Evolutionary conservation across 2,888 invertebrate species (phyloP), one percentile per base, ranked within the genome.

Genomic region (Stenolophus ochropezus): DNA sequence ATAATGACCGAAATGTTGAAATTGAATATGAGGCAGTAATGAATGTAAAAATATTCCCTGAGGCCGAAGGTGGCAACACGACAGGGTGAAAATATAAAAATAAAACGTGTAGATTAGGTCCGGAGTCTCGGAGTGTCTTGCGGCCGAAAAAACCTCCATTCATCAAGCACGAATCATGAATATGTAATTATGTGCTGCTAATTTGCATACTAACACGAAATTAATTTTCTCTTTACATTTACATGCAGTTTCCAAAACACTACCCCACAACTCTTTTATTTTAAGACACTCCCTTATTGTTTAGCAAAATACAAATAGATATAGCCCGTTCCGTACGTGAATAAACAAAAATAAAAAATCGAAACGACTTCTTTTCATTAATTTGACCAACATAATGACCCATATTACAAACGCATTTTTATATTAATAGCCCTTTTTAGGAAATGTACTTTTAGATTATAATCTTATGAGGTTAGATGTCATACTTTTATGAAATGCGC

Each of bases 161-260:
- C 65, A 69, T 69, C 65, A 69, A 33, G 16, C 65, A 11, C 4
- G 65, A 69, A 69, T 33, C 27, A 69, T 69, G 65, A 69, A 69
- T 69, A 69, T 18, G 65, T 69, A 69, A 69, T 69, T 69, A 69
- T 33, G 33, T 69, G 65, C 65, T 21, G 33, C 65, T 69, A 33
- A 69, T 69, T 69, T 69, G 33, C 65, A 65, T 65, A 25, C 61
- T 65, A 69, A 69, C 65, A 69, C 65, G 33, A 69, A 69, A 69
- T 69, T 69, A 69, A 69, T 69, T 69, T 69, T 18, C 27, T 69
- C 27, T 69, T 33, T 33, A 18, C 33, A 69, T 69, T 69, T 69
- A 69, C 65, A 69, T 18, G 65, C 33, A 69, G 65, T 69, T 69
- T 33, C 18, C 65, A 18, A 69, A 69, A 56, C 33, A 42, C 33